Evolutionary conservation across 2,113 vertebrate species (phyloP).

Genomic region (Leptobrachium leishanense): DNA sequence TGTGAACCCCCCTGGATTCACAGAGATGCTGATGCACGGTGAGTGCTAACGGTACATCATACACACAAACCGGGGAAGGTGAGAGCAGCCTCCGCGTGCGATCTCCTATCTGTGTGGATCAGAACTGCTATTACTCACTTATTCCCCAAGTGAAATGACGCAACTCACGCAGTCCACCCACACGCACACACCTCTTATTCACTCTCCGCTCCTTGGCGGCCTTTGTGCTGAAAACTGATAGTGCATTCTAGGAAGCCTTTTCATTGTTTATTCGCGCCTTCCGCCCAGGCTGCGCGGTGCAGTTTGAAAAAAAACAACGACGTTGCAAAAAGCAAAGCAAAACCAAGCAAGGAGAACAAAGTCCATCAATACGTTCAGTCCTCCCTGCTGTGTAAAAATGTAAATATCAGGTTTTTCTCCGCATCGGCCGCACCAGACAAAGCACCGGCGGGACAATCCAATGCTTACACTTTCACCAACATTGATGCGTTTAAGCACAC

Average conservation of each 20-base stretch:
- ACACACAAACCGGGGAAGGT: neutral
- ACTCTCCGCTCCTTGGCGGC: neutral
- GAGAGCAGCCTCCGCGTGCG: neutral
- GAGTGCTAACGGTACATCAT: neutral
- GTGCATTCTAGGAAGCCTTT: conserved; percentile 18
- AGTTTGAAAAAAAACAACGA: neutral
- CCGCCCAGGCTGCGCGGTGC: neutral
- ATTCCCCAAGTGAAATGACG: neutral
- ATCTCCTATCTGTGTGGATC: conserved; percentile 22
- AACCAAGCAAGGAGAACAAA: neutral
- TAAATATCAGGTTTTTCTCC: too few relatives aligned
- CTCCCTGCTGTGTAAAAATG: too few relatives aligned
- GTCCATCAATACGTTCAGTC: too few relatives aligned
- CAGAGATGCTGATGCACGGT: neutral
- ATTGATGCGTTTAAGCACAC: too few relatives aligned
- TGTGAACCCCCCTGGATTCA: neutral
- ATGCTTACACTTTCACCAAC: too few relatives aligned
- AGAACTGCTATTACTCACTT: conserved; percentile 20
- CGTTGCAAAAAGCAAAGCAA: neutral
- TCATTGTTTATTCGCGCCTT: neutral
- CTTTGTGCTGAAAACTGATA: neutral
- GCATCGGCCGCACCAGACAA: too few relatives aligned
- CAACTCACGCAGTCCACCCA: conserved; percentile 24
- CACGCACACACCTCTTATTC: neutral
- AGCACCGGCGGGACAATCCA: too few relatives aligned